Evolutionary conservation across 2,888 invertebrate genomes (phyloP), one percentile per base, ranked within the genome.

Genomic region (Chymomyza fuscimana): DNA sequence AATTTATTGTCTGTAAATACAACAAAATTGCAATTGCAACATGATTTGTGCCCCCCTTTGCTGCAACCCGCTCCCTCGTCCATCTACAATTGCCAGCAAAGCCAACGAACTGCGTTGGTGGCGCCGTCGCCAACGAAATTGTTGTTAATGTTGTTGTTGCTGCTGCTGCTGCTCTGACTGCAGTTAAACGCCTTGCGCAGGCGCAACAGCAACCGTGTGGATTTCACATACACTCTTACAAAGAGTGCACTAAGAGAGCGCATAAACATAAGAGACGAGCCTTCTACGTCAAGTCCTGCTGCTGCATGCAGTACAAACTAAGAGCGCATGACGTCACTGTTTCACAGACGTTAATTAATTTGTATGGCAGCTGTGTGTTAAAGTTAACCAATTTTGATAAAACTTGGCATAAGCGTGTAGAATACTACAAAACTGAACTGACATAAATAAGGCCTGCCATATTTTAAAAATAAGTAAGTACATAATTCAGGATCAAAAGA

Each of bases 1-100:
- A 81, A 76, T 78, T 74, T 72, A 79, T 82, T 84, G 84, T 76
- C 79, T 79, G 70, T 76, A 72, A 76, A 79, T 72, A 74, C 79
- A 59, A 52, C 59, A 32, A 78, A 63, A 12, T 46, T 46, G 40
- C 40, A 78, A 78, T 78, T 78, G 78, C 78, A 78, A 78, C 76
- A 78, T 73, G 73, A 70, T 67, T 74, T 75, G 70, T 69, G 69
- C 72, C 75, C 60, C 25, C 63, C 15, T 40, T 54, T 50, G 65
- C 64, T 72, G 69, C 74, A 19, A 19, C 32, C 67, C 19, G 40
- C 40, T 7, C 12, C 40, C 40, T 12, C 1, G 12, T 10, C 12
- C 12, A 36, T 5, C 40, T 58, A 36, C 25, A 19, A 52, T 60
- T 60, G 75, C 60, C 70, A 71, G 71, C 74, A 67, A 74, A 64